Evolutionary conservation across 2,113 vertebrate genomes (phyloP).

Genomic region (Oriolus oriolus): DNA sequence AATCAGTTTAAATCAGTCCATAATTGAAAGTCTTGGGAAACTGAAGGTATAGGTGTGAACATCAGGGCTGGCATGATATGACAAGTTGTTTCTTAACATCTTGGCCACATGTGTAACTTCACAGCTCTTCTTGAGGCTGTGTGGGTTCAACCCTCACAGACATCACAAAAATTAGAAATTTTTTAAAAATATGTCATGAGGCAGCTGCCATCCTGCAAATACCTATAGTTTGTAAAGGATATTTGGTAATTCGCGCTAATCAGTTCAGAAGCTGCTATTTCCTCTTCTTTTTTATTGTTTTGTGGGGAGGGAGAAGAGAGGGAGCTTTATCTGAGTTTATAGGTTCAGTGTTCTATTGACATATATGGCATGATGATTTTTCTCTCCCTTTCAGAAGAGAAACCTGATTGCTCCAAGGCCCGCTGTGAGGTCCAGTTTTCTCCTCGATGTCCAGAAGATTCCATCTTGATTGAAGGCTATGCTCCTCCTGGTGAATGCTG

Average conservation of each 20-base stretch:
- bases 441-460: slow-evolving; percentile 88
- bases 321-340: background rate
- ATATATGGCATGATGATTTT: slow-evolving; percentile 44
- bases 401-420: slow-evolving; percentile 87
- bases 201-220: background rate
- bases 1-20: background rate
- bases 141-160: accelerated
- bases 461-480: slow-evolving; percentile 88
- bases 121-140: background rate
- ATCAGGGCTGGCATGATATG: background rate
- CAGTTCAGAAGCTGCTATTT: background rate
- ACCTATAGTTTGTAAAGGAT: background rate
- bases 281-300: background rate
- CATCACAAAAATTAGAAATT: background rate
- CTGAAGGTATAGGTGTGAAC: background rate
- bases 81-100: background rate
- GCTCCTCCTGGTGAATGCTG: slow-evolving; percentile 89
- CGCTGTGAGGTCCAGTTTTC: slow-evolving; percentile 91
- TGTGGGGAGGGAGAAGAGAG: background rate
- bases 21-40: background rate
- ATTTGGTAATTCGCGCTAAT: background rate
- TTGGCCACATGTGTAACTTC: background rate
- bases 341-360: background rate
- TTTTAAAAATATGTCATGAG: background rate
- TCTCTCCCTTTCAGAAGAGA: slow-evolving; percentile 81